Evolutionary conservation across 2,113 vertebrate species (phyloP).

Genomic region (Struthio camelus): DNA sequence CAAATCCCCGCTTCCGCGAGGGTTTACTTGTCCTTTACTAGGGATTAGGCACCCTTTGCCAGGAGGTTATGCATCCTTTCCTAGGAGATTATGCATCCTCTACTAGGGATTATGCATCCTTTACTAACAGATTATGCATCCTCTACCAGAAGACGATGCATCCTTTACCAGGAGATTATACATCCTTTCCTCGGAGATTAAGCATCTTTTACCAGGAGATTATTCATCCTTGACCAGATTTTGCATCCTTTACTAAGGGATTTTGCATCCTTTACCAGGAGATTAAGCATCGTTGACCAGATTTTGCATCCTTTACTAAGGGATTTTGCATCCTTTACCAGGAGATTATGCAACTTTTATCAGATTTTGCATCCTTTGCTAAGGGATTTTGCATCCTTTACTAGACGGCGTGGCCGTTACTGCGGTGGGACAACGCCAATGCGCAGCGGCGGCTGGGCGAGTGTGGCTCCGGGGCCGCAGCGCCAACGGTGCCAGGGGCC

Average conservation of each 20-base stretch:
- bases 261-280: background rate
- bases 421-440: too few relatives aligned
- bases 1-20: background rate
- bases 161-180: too few relatives aligned
- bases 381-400: too few relatives aligned
- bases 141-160: background rate
- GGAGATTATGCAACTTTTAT: too few relatives aligned
- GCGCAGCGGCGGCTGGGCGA: too few relatives aligned
- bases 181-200: background rate
- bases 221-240: background rate
- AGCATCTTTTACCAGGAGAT: background rate
- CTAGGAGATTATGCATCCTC: background rate
- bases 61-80: rapidly evolving
- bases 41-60: too few relatives aligned
- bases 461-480: too few relatives aligned
- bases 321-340: too few relatives aligned
- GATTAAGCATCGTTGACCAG: background rate
- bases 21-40: background rate
- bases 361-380: too few relatives aligned
- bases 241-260: background rate
- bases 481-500: too few relatives aligned
- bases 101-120: background rate
- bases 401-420: too few relatives aligned
- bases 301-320: background rate
- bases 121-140: background rate